Evolutionary conservation across 1,140 invertebrate genomes (phyloP).

Genomic region (Cyclina sinensis): DNA sequence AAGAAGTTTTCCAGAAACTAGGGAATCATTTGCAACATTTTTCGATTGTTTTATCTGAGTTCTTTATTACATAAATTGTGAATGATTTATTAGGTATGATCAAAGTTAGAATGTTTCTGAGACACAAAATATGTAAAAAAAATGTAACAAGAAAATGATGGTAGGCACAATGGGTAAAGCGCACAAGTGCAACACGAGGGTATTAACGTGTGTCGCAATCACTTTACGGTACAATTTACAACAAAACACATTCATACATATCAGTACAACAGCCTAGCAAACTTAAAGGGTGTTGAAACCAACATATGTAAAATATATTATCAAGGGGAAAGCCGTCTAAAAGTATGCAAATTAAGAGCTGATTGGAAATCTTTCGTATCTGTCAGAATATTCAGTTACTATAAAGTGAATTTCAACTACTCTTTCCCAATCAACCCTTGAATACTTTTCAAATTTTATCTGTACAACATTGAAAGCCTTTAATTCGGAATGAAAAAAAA

Average conservation of each 20-base stretch:
- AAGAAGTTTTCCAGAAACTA: too few species aligned
- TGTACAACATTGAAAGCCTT: neutral
- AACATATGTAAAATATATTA: neutral
- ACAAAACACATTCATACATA: constrained; percentile 3
- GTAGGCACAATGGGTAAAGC: constrained; percentile 44
- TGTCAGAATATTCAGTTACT: too few species aligned
- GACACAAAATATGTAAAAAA: too few species aligned
- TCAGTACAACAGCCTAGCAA: constrained; percentile 7
- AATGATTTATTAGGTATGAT: too few species aligned
- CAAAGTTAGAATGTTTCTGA: too few species aligned
- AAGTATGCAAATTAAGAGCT: constrained; percentile 14
- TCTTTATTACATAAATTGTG: too few species aligned
- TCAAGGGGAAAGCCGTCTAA: constrained; percentile 3
- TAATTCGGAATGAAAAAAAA: neutral
- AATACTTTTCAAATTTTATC: neutral
- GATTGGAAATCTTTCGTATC: too few species aligned
- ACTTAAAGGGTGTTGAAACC: neutral
- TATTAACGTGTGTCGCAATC: neutral
- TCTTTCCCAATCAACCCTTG: too few species aligned
- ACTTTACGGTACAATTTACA: neutral
- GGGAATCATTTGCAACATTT: too few species aligned
- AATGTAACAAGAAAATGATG: neutral
- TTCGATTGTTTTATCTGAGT: too few species aligned
- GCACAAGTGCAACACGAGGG: neutral
- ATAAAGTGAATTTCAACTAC: too few species aligned